Conservation (phyloP, 1,140 invertebrate species). For the Helicoverpa zea region DNA sequence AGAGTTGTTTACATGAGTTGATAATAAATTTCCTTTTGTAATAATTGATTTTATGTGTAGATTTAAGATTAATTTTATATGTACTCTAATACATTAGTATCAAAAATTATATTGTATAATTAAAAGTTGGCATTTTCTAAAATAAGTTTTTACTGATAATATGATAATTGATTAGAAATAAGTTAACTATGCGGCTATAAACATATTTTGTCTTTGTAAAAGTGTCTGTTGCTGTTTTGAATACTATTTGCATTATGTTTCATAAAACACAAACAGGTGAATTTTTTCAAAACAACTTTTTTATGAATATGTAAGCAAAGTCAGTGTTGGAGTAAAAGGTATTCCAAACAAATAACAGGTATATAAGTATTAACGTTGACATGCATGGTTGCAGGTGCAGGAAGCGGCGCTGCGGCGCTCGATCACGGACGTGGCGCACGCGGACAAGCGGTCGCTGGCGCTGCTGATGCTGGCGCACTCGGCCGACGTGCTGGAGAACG, state of each 20-base stretch:
- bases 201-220: background rate
- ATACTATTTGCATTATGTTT: background rate
- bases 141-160: too few species aligned
- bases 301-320: background rate
- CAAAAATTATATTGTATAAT: too few species aligned
- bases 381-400: slow-evolving; percentile 92
- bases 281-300: slow-evolving; percentile 24
- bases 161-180: too few species aligned
- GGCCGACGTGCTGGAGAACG: slow-evolving; percentile 99
- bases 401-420: slow-evolving; percentile 98
- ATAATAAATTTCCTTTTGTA: slow-evolving; percentile 6
- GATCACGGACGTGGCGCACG: slow-evolving; percentile 99
- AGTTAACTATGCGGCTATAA: background rate
- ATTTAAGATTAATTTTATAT: background rate
- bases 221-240: background rate
- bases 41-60: slow-evolving; percentile 19
- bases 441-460: slow-evolving; percentile 97
- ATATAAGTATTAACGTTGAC: slow-evolving; percentile 2
- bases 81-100: too few species aligned
- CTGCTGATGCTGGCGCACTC: slow-evolving; percentile 98
- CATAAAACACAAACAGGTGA: slow-evolving; percentile 28
- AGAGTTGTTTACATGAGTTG: background rate
- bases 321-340: background rate
- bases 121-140: too few species aligned
- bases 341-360: slow-evolving; percentile 12